Evolutionary conservation across 1,140 invertebrate species (phyloP).

Genomic region (Sarcophaga peregrina): DNA sequence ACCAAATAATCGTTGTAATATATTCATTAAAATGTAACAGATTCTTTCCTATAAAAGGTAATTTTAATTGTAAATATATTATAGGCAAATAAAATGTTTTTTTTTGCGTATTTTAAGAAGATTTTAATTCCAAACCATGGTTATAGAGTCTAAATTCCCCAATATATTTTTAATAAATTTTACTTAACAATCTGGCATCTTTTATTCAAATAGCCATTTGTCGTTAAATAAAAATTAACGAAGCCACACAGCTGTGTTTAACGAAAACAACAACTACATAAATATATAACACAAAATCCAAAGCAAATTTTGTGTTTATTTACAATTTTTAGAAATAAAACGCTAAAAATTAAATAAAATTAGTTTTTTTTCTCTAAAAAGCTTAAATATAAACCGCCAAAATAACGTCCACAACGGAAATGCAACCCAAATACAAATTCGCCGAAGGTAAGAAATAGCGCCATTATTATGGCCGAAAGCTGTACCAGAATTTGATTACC

Average conservation of each 20-base stretch:
- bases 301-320: constrained; percentile 27
- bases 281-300: constrained; percentile 15
- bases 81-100: no score
- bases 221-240: constrained; percentile 1
- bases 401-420: constrained; percentile 49
- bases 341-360: constrained; percentile 31
- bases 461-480: neutral
- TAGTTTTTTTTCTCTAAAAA: neutral
- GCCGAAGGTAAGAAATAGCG: constrained; percentile 70
- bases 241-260: neutral
- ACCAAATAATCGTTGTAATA: neutral
- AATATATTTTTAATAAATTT: no score
- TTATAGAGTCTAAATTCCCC: no score
- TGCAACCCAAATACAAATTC: constrained; percentile 73
- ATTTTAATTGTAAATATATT: no score
- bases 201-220: neutral
- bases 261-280: constrained; percentile 23
- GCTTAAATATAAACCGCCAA: constrained; percentile 35
- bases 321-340: constrained; percentile 20
- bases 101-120: no score
- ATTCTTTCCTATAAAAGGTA: no score
- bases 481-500: neutral
- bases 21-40: neutral
- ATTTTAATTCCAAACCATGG: no score
- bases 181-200: neutral